Evolutionary conservation across 2,888 invertebrate species (phyloP).

Genomic region (Spodoptera exigua): DNA sequence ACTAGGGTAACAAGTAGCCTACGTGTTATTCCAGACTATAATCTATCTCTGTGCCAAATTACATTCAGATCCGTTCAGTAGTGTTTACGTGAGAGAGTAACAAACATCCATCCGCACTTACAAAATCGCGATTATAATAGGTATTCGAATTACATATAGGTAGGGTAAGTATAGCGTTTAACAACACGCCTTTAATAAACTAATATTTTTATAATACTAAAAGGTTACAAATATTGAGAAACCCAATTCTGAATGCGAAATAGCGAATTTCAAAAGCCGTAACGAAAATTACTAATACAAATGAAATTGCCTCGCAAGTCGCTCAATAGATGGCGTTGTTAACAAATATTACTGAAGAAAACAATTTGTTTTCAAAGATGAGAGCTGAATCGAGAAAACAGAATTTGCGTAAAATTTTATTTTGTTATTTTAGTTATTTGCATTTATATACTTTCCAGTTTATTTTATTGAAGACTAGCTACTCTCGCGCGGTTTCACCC

Average conservation of each 20-base stretch:
- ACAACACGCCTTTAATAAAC: too few species aligned
- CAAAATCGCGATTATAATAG: too few species aligned
- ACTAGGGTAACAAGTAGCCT: too few species aligned
- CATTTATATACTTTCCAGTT: constrained; percentile 6
- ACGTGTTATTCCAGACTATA: too few species aligned
- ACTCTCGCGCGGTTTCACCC: too few species aligned
- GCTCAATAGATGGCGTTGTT: constrained; percentile 43
- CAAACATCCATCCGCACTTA: too few species aligned
- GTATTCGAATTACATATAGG: too few species aligned
- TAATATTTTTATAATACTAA: too few species aligned
- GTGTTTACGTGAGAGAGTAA: too few species aligned
- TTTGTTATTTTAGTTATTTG: constrained; percentile 21
- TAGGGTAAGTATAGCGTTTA: too few species aligned
- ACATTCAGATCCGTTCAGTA: too few species aligned
- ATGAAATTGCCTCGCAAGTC: constrained; percentile 28
- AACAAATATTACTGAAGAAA: constrained; percentile 18
- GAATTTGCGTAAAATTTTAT: constrained; percentile 41
- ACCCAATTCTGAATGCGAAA: constrained; percentile 1
- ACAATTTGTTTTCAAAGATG: constrained; percentile 20
- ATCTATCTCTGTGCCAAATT: too few species aligned
- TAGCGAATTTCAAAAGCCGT: constrained; percentile 17
- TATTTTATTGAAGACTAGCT: neutral
- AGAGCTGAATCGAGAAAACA: constrained; percentile 29
- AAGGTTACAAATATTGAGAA: constrained; percentile 4
- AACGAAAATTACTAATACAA: constrained; percentile 36